phyloP scores from a whole-genome alignment of 2,113 vertebrate genomes.

The Microcebus griseorufus region DNA sequence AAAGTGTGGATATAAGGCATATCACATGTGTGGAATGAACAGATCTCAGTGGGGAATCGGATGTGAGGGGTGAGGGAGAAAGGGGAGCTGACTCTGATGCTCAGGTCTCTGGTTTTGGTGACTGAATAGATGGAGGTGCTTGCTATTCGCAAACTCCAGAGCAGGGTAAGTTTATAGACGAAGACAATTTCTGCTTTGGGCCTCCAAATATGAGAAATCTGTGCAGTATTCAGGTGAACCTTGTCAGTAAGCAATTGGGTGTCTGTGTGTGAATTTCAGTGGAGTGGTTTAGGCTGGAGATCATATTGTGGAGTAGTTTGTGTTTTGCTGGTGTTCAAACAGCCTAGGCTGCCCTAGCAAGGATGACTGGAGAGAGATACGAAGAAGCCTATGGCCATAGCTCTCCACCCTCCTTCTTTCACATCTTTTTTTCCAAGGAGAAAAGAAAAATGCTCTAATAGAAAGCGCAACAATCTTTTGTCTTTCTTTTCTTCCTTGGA shows the following conservation, averaged over 20 bases:
- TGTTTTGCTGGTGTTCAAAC: neutral
- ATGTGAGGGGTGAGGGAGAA: neutral
- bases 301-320: too few relatives aligned
- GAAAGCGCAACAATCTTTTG: neutral
- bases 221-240: too few relatives aligned
- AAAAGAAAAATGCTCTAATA: neutral
- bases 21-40: too few relatives aligned
- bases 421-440: neutral
- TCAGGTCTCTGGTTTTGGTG: neutral
- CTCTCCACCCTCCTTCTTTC: neutral
- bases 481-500: neutral
- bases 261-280: neutral
- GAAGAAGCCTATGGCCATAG: neutral
- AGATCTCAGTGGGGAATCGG: neutral
- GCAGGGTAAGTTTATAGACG: neutral
- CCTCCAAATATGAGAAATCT: neutral
- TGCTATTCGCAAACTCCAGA: neutral
- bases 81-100: neutral
- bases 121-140: neutral
- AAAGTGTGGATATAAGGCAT: neutral
- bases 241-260: neutral
- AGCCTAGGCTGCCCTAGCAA: neutral
- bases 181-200: neutral
- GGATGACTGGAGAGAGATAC: too few relatives aligned
- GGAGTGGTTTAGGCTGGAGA: neutral